Evolutionary conservation across 2,113 vertebrate species (phyloP).

Genomic region (Podarcis muralis): DNA sequence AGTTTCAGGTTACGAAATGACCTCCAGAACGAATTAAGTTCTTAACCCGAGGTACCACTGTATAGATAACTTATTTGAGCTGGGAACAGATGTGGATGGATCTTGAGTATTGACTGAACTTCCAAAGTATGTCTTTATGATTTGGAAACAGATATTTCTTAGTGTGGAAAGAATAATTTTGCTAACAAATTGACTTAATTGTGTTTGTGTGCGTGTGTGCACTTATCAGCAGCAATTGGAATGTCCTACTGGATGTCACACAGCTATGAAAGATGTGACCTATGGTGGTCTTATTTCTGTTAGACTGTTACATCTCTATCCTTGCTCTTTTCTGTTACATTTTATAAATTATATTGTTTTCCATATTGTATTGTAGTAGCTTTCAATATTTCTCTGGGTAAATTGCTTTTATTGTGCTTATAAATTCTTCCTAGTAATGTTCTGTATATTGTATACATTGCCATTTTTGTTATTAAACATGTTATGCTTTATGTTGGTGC

Average conservation of each 20-base stretch:
- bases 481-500: neutral
- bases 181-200: neutral
- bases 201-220: neutral
- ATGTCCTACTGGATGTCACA: neutral
- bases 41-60: no score
- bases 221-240: neutral
- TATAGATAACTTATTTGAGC: neutral
- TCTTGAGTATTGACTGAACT: neutral
- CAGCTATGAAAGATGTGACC: neutral
- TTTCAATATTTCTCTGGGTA: neutral
- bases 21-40: no score
- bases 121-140: neutral
- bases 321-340: neutral
- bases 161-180: neutral
- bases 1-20: no score
- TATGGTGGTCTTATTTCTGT: neutral
- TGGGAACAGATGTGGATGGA: neutral
- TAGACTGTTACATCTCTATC: neutral
- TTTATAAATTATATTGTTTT: neutral
- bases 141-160: neutral
- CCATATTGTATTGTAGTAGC: neutral
- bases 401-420: neutral
- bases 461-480: constrained; percentile 10
- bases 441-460: neutral
- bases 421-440: neutral